Base-by-base conservation (phyloP, 92 coral and sea anemone species). In the Porites cylindrica region DNA sequence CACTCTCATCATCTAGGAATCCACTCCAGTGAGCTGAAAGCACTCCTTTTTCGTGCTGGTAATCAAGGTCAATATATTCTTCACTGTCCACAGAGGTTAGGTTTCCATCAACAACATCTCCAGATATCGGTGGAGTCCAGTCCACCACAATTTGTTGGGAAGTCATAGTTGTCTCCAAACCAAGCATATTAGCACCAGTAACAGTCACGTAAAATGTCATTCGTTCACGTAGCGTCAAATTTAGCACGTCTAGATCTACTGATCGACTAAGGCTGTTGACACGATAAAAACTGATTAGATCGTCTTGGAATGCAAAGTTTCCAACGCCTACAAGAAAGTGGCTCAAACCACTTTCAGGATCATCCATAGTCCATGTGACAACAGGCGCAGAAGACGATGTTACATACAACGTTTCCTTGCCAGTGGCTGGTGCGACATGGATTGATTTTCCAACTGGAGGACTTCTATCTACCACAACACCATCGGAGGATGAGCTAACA, bases 131-230 rank as follows among this genome's bases (percentile, higher is more conserved):
- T 58, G 99, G 98, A 17, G 94, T 91, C 96, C 95, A 92, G 83
- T 96, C 99, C 50, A 95, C 99, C 24, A 96, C 92, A 5, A 96
- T 92, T 85, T 96, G 98, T 59, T 92, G 93, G 64, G 99, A 89
- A 78, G 97, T 88, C 72, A 93, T 58, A n/a, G 91, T 82, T 17
- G 94, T 95, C 77, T 91, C 90, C 75, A 96, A 88, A 50, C 97
- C 98, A 17, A 96, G 88, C 93, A 96, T 88, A 77, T 96, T 96
- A 11, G 72, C 81, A n/a, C 97, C 99, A 19, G 85, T 78, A 21
- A 96, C 89, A 20, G 98, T 91, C 23, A 96, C 97, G 76, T 73
- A 95, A 78, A 96, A 96, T 2, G 80, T 59, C 54, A 86, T 87
- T 54, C 97, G 97, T 70, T 93, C 85, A 75, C 89, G 66, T n/a